These are phyloP conservation scores for Hippopotamyrus pictus DNA, from an alignment of 2,797 vertebrate genomes.

Conservation along the genomic window DNA sequence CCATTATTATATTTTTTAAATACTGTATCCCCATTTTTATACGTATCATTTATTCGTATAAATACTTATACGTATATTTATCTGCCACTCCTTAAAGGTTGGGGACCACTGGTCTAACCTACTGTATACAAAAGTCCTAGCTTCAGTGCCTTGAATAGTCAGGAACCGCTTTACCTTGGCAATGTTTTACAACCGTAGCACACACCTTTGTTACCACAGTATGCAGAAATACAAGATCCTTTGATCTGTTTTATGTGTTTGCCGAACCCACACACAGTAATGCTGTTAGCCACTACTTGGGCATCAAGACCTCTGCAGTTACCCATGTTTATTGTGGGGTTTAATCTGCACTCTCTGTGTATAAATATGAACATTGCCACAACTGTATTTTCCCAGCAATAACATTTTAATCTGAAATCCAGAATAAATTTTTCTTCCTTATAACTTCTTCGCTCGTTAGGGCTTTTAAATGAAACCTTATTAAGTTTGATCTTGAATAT, in stretches of 20 bases:
- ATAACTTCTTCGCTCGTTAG: neutral
- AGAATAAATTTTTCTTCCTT: neutral
- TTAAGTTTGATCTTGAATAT: neutral
- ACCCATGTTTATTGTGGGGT: neutral
- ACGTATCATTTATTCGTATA: too few relatives aligned
- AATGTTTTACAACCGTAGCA: neutral
- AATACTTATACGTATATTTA: too few relatives aligned
- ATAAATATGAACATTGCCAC: neutral
- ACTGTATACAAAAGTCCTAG: neutral
- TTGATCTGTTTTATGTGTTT: neutral
- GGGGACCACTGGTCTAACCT: too few relatives aligned
- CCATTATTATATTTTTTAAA: too few relatives aligned
- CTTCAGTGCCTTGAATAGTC: neutral
- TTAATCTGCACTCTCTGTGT: neutral
- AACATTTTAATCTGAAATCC: neutral
- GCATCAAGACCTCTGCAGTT: too few relatives aligned
- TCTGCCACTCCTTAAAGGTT: too few relatives aligned
- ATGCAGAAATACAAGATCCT: neutral
- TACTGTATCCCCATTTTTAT: too few relatives aligned
- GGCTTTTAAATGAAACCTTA: neutral
- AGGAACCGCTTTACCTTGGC: neutral
- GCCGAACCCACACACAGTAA: neutral
- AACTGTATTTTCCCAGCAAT: neutral
- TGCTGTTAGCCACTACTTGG: neutral
- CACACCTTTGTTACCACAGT: neutral